These are phyloP conservation scores for Melanargia galathea DNA, from an alignment of 2,888 invertebrate species.

Conservation along the genomic window DNA sequence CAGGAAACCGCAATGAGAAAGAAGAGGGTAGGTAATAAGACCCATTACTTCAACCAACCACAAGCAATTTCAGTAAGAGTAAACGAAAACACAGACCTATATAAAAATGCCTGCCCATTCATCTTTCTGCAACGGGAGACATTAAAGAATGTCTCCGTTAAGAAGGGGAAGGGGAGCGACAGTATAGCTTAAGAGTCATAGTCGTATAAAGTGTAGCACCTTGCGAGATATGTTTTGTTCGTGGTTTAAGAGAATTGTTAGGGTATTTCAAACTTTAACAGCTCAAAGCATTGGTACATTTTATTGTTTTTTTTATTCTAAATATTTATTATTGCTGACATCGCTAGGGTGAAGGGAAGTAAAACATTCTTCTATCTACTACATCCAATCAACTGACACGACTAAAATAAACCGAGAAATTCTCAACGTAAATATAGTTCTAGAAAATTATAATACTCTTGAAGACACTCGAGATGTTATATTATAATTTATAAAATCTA, in stretches of 20 bases:
- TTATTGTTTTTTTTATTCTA: slow-evolving; percentile 57
- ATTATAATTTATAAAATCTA: slow-evolving; percentile 38
- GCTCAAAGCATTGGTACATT: slow-evolving; percentile 41
- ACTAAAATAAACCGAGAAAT: slow-evolving; percentile 14
- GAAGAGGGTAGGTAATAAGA: slow-evolving; percentile 68
- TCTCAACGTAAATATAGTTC: slow-evolving; percentile 1
- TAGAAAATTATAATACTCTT: neutral
- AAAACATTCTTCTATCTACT: slow-evolving; percentile 20
- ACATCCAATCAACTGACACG: slow-evolving; percentile 12
- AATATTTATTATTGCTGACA: slow-evolving; percentile 67
- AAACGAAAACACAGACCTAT: slow-evolving; percentile 77
- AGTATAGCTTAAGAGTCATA: slow-evolving; percentile 58
- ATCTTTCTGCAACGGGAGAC: slow-evolving; percentile 77
- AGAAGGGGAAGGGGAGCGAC: slow-evolving; percentile 71
- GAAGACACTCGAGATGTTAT: neutral
- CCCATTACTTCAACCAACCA: slow-evolving; percentile 73
- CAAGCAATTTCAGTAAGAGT: slow-evolving; percentile 69
- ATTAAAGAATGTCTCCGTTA: slow-evolving; percentile 79
- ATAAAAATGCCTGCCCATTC: slow-evolving; percentile 79
- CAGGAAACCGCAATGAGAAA: slow-evolving; percentile 70
- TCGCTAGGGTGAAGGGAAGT: slow-evolving; percentile 53
- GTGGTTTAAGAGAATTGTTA: slow-evolving; percentile 35
- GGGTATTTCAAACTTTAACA: slow-evolving; percentile 46
- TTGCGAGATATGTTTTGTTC: slow-evolving; percentile 25
- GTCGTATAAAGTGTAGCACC: slow-evolving; percentile 51